Evolutionary conservation across 2,888 invertebrate species (phyloP).

Genomic region (Auanema freiburgensis): DNA sequence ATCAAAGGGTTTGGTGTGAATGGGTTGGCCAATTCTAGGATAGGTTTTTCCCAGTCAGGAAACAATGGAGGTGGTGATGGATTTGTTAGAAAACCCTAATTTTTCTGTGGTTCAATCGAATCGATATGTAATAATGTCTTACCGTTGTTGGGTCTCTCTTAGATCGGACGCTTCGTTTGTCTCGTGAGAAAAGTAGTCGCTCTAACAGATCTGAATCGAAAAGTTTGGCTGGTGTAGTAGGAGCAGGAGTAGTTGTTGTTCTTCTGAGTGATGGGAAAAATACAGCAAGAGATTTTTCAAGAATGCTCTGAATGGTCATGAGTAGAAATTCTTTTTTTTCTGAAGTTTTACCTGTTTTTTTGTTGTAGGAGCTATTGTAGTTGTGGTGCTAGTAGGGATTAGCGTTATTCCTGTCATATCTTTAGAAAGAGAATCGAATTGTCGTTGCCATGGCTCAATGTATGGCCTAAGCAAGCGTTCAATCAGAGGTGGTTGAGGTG

Average conservation of each 20-base stretch:
- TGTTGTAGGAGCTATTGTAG: slow-evolving; percentile 37
- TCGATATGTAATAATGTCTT: background rate
- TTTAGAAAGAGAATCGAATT: slow-evolving; percentile 41
- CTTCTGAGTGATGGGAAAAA: slow-evolving; percentile 42
- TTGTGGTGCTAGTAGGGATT: slow-evolving; percentile 39
- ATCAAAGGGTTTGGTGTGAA: slow-evolving; percentile 54
- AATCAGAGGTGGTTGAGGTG: slow-evolving; percentile 43
- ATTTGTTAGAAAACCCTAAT: slow-evolving; percentile 13
- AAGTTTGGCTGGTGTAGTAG: slow-evolving; percentile 29
- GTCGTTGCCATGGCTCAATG: slow-evolving; percentile 49
- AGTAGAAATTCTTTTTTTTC: background rate
- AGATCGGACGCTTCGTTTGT: slow-evolving; percentile 8
- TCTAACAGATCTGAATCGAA: slow-evolving; percentile 44
- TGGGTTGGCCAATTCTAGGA: slow-evolving; percentile 39
- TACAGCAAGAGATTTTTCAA: slow-evolving; percentile 36
- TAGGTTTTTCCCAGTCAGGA: slow-evolving; percentile 37
- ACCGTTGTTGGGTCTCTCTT: slow-evolving; percentile 5
- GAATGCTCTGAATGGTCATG: slow-evolving; percentile 22
- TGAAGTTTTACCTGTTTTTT: slow-evolving; percentile 19
- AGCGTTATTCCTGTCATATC: slow-evolving; percentile 37
- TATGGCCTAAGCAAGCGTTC: slow-evolving; percentile 50
- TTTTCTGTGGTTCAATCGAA: background rate
- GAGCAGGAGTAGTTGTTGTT: slow-evolving; percentile 24
- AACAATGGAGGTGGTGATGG: slow-evolving; percentile 33
- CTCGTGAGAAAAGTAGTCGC: slow-evolving; percentile 27